Conservation (phyloP, 1,140 invertebrate genomes). For the fruit fly (Drosophila melanogaster) region DNA sequence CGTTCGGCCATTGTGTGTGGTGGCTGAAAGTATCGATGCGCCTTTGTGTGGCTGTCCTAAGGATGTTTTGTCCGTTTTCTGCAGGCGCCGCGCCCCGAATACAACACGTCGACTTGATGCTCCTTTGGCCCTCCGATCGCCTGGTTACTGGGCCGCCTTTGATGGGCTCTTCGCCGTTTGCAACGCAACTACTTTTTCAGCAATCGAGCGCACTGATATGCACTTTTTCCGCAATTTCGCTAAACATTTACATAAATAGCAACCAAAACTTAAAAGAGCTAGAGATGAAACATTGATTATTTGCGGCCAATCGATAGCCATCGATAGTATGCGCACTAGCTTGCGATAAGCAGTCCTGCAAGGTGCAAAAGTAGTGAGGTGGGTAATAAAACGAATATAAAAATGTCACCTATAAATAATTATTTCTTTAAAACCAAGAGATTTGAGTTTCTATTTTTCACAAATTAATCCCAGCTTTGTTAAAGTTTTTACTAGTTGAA, state of each 20-base stretch:
- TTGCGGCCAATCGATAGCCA: constrained; percentile 9
- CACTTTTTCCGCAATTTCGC: constrained; percentile 49
- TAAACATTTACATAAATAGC: constrained; percentile 74
- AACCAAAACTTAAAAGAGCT: constrained; percentile 59
- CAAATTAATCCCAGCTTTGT: no score
- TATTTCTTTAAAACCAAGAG: no score
- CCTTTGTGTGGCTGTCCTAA: constrained; percentile 35
- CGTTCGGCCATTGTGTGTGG: constrained; percentile 71
- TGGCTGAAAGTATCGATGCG: constrained; percentile 43
- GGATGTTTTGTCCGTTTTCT: constrained; percentile 58
- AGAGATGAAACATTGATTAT: constrained; percentile 51
- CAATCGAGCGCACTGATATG: constrained; percentile 50
- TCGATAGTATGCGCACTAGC: neutral
- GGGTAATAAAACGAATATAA: no score
- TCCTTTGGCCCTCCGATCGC: constrained; percentile 7
- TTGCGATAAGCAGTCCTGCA: constrained; percentile 2
- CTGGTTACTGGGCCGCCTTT: constrained; percentile 12
- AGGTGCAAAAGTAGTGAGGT: neutral
- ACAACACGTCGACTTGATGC: constrained; percentile 36
- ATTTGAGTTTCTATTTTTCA: no score
- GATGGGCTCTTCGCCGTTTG: constrained; percentile 23
- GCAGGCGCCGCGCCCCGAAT: constrained; percentile 70
- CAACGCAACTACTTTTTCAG: constrained; percentile 42
- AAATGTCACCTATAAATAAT: no score
- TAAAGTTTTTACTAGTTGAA: no score